Evolutionary conservation across 2,888 invertebrate species (phyloP).

Genomic region (Sesia bembeciformis): DNA sequence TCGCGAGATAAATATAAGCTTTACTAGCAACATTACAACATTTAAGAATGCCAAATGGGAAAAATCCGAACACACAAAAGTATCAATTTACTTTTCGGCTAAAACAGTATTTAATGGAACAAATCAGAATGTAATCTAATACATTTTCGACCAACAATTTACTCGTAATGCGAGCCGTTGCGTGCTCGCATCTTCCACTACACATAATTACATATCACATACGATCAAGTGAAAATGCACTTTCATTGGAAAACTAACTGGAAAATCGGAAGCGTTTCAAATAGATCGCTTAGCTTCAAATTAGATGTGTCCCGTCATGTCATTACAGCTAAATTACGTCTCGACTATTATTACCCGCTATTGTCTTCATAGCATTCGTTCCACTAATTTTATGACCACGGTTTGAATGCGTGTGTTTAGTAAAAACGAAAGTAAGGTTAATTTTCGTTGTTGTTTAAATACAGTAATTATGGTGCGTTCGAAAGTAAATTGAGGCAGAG

Average conservation of each 20-base stretch:
- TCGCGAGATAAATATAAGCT: too few relatives aligned
- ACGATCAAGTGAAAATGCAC: conserved; percentile 43
- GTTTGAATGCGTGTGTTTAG: conserved; percentile 5
- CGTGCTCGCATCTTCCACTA: conserved; percentile 1
- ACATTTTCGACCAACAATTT: conserved; percentile 4
- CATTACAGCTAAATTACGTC: conserved; percentile 5
- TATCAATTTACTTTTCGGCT: background rate
- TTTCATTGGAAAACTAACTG: conserved; percentile 43
- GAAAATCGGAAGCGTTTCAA: conserved; percentile 45
- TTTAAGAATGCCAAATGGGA: too few relatives aligned
- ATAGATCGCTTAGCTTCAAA: conserved; percentile 18
- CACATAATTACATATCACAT: conserved; percentile 8
- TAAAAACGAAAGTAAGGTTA: conserved; percentile 16
- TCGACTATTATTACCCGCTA: conserved; percentile 8
- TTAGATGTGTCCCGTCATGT: conserved; percentile 19
- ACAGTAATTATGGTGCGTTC: conserved; percentile 3
- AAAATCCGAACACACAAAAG: too few relatives aligned
- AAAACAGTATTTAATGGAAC: background rate
- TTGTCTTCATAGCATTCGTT: conserved; percentile 12
- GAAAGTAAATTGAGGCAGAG: conserved; percentile 5
- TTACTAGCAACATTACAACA: too few relatives aligned
- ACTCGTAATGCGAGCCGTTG: conserved; percentile 5
- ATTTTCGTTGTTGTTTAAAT: conserved; percentile 2
- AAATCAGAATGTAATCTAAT: background rate
- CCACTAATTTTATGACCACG: conserved; percentile 8